Percentiles rank a stretch among this genome's conserved stretches.
phyloP scores from a whole-genome alignment of 2,888 invertebrate genomes.

The Euzetes globulus region DNA sequence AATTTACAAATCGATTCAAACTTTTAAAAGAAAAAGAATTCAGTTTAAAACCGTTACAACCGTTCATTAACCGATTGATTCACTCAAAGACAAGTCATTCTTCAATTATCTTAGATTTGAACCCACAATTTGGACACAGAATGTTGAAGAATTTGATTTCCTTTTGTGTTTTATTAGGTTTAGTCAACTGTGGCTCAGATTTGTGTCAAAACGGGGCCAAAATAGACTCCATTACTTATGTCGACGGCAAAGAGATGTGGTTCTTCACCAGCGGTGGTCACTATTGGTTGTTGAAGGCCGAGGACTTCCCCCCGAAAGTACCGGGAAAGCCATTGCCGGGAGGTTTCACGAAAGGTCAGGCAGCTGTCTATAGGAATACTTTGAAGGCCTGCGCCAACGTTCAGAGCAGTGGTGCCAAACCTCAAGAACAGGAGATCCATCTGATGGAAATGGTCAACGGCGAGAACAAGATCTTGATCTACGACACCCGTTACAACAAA shows the following conservation, averaged over 20 bases:
- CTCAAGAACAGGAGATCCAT: neutral
- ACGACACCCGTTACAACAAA: neutral
- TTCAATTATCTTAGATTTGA: no score
- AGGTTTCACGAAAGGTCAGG: neutral
- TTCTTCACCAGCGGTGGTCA: constrained; percentile 14
- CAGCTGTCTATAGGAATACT: constrained; percentile 2
- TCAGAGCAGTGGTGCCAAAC: no score
- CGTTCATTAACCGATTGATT: no score
- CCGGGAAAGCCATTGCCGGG: neutral
- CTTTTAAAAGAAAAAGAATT: no score
- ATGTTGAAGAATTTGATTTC: no score
- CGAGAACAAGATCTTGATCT: neutral
- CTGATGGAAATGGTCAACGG: neutral
- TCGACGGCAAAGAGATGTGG: neutral
- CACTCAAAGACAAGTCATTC: no score
- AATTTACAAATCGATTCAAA: no score
- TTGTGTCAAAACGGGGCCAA: neutral
- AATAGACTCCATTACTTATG: neutral
- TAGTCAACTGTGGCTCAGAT: neutral
- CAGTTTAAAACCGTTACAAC: no score
- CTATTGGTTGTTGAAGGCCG: neutral
- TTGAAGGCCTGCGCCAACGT: neutral
- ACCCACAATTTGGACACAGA: no score
- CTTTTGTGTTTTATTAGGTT: no score
- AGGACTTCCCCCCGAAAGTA: neutral